Base-by-base conservation (phyloP, 2,888 invertebrate species). In the Lasiommata megera region DNA sequence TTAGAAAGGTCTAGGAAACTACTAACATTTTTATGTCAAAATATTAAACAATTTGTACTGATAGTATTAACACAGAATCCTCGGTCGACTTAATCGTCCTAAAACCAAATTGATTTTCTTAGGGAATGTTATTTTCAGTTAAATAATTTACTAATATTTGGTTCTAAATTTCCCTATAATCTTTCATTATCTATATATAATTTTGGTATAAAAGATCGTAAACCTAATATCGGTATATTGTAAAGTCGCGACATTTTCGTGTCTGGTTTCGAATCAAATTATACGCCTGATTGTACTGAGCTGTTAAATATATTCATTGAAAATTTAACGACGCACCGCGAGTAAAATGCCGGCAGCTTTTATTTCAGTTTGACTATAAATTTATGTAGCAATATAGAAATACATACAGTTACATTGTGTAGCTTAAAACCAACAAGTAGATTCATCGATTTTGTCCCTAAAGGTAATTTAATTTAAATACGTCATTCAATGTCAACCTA, bases 231-330 rank as follows among this genome's bases (percentile, higher is more conserved):
- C 14, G 28, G 44, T 12, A 8, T n/a, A n/a, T n/a, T 44, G 28
- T 28, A 44, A 43, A 43, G 23, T 58, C 18, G 54, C 46, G 40
- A 58, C 50, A 63, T 63, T 56, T 60, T 54, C 41, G 51, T 56
- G 54, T 60, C 60, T 64, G 60, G 52, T 58, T 57, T 53, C 54
- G 51, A 58, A 60, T 58, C 44, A 57, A 52, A 52, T 52, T 52
- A 29, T 11, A 29, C 41, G 41, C 41, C 12, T 52, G 52, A 52
- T 52, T 41, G 52, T 18, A 12, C 18, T 17, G 41, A 23, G 41
- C 54, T 60, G 58, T 60, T 56, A 53, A 54, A 58, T 60, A 54
- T 63, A 56, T 61, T 61, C 61, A 61, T 34, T 48, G 48, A 36
- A 48, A 48, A 48, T 18, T 37, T 18, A 6, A 47, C 43, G 23